phyloP scores from a whole-genome alignment of 2,888 invertebrate genomes.

The Dynastes tityus region DNA sequence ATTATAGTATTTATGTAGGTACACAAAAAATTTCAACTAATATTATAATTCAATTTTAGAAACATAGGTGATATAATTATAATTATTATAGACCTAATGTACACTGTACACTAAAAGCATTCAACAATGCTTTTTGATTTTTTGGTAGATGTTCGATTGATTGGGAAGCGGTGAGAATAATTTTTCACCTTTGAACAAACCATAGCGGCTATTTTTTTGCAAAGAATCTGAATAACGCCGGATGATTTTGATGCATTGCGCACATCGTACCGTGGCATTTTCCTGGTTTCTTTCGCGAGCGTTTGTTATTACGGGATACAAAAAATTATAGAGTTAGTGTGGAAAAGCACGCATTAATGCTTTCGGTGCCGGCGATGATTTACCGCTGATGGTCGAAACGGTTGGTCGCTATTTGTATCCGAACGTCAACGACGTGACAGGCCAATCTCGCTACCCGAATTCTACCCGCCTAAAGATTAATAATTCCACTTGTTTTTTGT shows the following conservation, averaged over 20 bases:
- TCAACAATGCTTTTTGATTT: too few species aligned
- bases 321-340: conserved; percentile 55
- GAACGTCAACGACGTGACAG: conserved; percentile 67
- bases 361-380: conserved; percentile 63
- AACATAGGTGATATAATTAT: too few species aligned
- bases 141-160: not conserved
- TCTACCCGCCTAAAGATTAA: conserved; percentile 65
- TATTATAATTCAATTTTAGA: too few species aligned
- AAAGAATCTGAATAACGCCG: not conserved
- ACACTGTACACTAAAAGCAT: too few species aligned
- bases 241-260: conserved; percentile 24
- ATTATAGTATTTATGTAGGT: too few species aligned
- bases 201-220: not conserved
- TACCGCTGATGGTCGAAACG: conserved; percentile 63
- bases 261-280: not conserved
- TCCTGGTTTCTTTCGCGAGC: conserved; percentile 1
- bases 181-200: not conserved
- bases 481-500: conserved; percentile 69
- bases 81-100: too few species aligned
- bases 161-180: not conserved
- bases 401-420: conserved; percentile 67
- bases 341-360: conserved; percentile 61
- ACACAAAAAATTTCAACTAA: too few species aligned
- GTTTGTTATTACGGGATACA: conserved; percentile 44
- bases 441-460: conserved; percentile 68